A percentile compares a stretch with the other conserved stretches of the same genome.
These are phyloP conservation scores for Tretioscincus oriximinensis DNA, from an alignment of 2,113 vertebrate species.

Conservation along the genomic window DNA sequence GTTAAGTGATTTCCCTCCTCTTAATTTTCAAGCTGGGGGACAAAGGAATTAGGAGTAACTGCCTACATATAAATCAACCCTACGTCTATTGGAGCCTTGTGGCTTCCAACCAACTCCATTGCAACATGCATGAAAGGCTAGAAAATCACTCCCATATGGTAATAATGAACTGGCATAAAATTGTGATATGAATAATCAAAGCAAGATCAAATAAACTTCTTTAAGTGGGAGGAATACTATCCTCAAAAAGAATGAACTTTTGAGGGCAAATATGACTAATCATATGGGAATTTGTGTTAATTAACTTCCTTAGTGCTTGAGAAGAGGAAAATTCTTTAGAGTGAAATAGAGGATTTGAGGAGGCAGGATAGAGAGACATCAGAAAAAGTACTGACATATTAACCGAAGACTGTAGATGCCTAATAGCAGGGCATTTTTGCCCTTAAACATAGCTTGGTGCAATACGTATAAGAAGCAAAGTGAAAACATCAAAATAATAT, in stretches of 20 bases:
- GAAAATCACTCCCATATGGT: not conserved
- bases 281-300: not conserved
- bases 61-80: not conserved
- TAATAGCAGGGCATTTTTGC: not conserved
- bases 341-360: not conserved
- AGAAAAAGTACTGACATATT: not conserved
- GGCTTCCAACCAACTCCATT: not conserved
- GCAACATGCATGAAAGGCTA: not conserved
- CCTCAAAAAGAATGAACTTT: constrained; percentile 2
- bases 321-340: not conserved
- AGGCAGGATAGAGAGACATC: not conserved
- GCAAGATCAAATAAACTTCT: constrained; percentile 7
- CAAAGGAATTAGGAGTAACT: not conserved
- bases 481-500: not conserved
- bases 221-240: not conserved
- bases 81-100: not conserved
- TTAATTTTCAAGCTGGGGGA: not conserved
- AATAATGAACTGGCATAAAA: constrained; percentile 1
- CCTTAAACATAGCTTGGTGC: not conserved
- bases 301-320: not conserved
- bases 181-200: not conserved
- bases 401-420: not conserved
- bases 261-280: not conserved
- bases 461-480: not conserved
- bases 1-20: not conserved